Base-by-base conservation (phyloP, 2,888 invertebrate genomes). In the Cephus spinipes region DNA sequence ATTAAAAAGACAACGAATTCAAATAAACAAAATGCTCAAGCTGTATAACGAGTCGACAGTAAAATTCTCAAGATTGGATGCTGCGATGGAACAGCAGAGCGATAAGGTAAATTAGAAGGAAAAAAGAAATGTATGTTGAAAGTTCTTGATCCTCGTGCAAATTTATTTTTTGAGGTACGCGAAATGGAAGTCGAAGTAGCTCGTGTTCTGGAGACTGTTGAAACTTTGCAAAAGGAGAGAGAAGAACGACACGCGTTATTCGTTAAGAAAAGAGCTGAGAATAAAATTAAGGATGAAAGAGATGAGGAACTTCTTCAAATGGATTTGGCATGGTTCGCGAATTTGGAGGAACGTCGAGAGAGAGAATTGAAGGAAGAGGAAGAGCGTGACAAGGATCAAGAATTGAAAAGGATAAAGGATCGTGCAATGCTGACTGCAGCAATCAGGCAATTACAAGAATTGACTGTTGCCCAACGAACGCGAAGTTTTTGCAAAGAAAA, bases 1-100 rank as follows among this genome's bases (percentile, higher is more conserved):
- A 55, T 73, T 83, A 11, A 83, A 80, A 34, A 77, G 76, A n/a
- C 81, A 83, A 40, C 78, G 81, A 76, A 23, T 12, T 12, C 81
- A 83, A 40, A 83, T 83, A 30, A 73, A 82, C 68, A 80, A 80
- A 32, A 80, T 82, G 79, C 23, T 81, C n/a, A 12, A 77, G 77
- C 68, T 78, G 31, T 83, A 77, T 32, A 69, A 80, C 33, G 73
- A 12, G 1, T 79, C 74, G 12, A 78, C 74, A 3, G 12, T 33
- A 33, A 76, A 83, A 73, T 80, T 83, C 73, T 77, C 68, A 12
- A 68, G 68, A 68, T 69, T 83, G 23, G 77, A 81, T 40, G 40
- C 11, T 0, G 32, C 23, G 6, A 23, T 9, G 36, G 11, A 74
- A 23, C 11, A 40, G 69, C 35, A 69, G 40, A 35, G n/a, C 32